Percentiles rank a stretch among this genome's conserved stretches.
Conservation (phyloP, 2,113 vertebrate genomes). For the Prolemur simus region DNA sequence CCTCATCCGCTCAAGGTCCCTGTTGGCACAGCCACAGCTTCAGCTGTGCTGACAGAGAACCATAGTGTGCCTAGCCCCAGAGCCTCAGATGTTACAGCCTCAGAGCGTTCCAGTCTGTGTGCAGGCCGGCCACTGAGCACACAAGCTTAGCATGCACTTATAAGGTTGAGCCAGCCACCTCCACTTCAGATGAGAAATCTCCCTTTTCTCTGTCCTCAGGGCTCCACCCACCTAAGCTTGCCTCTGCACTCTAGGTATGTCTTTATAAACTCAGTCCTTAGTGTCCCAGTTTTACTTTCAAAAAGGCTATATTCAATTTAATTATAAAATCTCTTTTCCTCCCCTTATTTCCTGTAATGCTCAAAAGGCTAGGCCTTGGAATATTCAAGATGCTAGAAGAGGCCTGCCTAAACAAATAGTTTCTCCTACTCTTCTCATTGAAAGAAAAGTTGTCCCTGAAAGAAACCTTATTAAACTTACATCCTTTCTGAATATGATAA, state of each 20-base stretch:
- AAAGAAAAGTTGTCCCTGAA: conserved; percentile 4
- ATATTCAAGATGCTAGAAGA: not conserved
- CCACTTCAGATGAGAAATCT: not conserved
- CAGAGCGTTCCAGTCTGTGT: not conserved
- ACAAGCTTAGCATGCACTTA: not conserved
- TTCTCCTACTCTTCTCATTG: not conserved
- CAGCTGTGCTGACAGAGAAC: not conserved
- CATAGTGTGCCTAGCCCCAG: not conserved
- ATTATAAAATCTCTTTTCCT: conserved; percentile 13
- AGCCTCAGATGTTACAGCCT: not conserved
- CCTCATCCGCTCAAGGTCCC: not conserved
- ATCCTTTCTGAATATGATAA: not conserved
- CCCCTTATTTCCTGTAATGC: not conserved
- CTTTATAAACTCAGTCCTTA: not conserved
- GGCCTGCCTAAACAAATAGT: not conserved
- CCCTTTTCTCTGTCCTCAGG: not conserved
- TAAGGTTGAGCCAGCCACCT: not conserved
- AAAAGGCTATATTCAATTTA: not conserved
- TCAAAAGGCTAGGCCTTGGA: not conserved
- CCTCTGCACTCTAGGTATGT: not conserved
- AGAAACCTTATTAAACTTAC: not conserved
- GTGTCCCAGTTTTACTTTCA: not conserved
- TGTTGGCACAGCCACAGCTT: not conserved
- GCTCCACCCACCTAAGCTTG: not conserved
- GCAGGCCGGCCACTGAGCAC: not conserved